Evolutionary conservation across 1,140 invertebrate species (phyloP), one percentile per base, ranked within the genome.

Genomic region (Pogonomyrmex barbatus): DNA sequence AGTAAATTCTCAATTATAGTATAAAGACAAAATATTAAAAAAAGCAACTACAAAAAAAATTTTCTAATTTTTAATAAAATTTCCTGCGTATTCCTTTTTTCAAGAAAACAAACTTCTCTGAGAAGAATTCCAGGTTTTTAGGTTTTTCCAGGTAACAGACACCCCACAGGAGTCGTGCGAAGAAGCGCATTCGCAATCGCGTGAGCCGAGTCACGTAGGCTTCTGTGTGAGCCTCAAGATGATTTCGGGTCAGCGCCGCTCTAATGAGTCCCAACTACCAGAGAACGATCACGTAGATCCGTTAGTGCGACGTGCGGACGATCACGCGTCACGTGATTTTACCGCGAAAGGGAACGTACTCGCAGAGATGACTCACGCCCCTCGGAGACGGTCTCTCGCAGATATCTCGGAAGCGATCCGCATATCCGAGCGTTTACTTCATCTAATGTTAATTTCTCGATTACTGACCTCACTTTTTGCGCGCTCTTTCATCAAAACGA

Each of bases 181-280:
- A 39, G 56, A 36, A 24, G 42, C 17, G 36, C 58, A 12, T 33
- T 4, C 30, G 76, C 14, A 17, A 12, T 24, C 42, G 12, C 68
- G 68, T 83, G 79, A 75, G 54, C 33, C 3, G 68, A 83, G 68
- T 83, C 79, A 83, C 68, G 79, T 83, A 83, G 42, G 33, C 79
- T 17, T 42, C 54, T 30, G 79, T 2, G 24, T 10, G 17, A 17
- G 42, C 24, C 52, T 60, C 67, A 0, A 3, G n/a, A 65, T 8
- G 36, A 81, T 70, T 81, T 70, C 50, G 12, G 62, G 14, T 58
- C 78, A 45, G 5, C 65, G 50, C 17, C 67, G 39, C 6, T 58
- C 17, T 33, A 60, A 82, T 17, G 33, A 75, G 58, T 36, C 17
- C 42, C 42, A 42, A 33, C 42, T 36, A 60, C 30, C 42, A 14